phyloP scores from a whole-genome alignment of 2,888 invertebrate genomes.

The Bombylius discolor region DNA sequence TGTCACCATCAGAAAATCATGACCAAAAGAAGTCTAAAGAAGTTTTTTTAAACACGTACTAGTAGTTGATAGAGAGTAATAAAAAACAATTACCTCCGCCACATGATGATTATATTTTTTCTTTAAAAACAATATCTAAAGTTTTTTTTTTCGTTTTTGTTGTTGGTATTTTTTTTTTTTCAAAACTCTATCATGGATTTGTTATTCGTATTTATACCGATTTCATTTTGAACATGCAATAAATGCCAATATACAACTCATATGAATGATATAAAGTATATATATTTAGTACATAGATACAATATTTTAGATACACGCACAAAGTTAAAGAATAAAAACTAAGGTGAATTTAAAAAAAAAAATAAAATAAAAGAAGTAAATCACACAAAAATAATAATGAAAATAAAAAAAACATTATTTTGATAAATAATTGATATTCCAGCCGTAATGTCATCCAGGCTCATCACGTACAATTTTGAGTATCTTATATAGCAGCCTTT shows the following conservation, averaged over 20 bases:
- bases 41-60: background rate
- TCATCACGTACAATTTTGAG: slow-evolving; percentile 15
- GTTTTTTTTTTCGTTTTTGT: too few species aligned
- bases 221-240: background rate
- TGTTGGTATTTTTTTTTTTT: too few species aligned
- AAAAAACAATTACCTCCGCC: slow-evolving; percentile 10
- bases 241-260: background rate
- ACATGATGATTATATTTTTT: background rate
- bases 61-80: background rate
- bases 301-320: too few species aligned
- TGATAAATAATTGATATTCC: slow-evolving; percentile 16
- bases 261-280: too few species aligned
- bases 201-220: background rate
- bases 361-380: slow-evolving; percentile 6
- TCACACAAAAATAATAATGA: too few species aligned
- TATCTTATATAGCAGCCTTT: slow-evolving; percentile 6
- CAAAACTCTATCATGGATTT: too few species aligned
- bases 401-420: background rate
- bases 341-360: background rate
- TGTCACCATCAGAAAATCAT: slow-evolving; percentile 1
- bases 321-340: background rate
- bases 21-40: background rate
- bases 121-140: too few species aligned
- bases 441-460: slow-evolving; percentile 14
- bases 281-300: too few species aligned